These are phyloP conservation scores for Enteromius radiatus DNA, from an alignment of 2,797 vertebrate species.

Conservation along the genomic window DNA sequence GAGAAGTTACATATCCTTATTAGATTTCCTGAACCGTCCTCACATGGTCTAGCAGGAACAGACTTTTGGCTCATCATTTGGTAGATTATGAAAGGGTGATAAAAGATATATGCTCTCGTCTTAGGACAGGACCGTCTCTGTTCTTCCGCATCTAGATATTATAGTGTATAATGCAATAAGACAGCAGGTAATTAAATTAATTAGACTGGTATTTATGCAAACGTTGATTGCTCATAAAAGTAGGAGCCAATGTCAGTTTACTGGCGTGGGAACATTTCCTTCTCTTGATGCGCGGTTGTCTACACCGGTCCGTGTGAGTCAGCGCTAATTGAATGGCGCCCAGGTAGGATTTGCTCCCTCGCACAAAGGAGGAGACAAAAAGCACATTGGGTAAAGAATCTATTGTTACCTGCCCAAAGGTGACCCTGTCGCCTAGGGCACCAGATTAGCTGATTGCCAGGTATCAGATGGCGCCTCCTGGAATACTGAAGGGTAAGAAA, in stretches of 20 bases:
- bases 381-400: conserved; percentile 63
- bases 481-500: conserved; percentile 86
- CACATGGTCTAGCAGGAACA: conserved; percentile 54
- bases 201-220: neutral
- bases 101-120: conserved; percentile 41
- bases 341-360: conserved; percentile 58
- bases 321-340: conserved; percentile 62
- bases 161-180: conserved; percentile 6
- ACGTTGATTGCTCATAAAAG: neutral
- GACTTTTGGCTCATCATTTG: conserved; percentile 40
- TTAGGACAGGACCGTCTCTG: conserved; percentile 5
- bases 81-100: conserved; percentile 35
- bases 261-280: conserved; percentile 62
- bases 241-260: conserved; percentile 20
- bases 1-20: conserved; percentile 52
- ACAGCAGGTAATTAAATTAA: neutral
- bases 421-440: conserved; percentile 85
- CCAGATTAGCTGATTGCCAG: conserved; percentile 86
- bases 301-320: conserved; percentile 58
- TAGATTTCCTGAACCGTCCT: conserved; percentile 39
- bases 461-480: conserved; percentile 84
- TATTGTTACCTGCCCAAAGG: conserved; percentile 84
- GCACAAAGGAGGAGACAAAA: conserved; percentile 59
- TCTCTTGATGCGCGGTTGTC: conserved; percentile 44
- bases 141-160: conserved; percentile 11